Evolutionary conservation across 2,113 vertebrate species (phyloP), one percentile per base, ranked within the genome.

Genomic region (Rhinolophus ferrumequinum): DNA sequence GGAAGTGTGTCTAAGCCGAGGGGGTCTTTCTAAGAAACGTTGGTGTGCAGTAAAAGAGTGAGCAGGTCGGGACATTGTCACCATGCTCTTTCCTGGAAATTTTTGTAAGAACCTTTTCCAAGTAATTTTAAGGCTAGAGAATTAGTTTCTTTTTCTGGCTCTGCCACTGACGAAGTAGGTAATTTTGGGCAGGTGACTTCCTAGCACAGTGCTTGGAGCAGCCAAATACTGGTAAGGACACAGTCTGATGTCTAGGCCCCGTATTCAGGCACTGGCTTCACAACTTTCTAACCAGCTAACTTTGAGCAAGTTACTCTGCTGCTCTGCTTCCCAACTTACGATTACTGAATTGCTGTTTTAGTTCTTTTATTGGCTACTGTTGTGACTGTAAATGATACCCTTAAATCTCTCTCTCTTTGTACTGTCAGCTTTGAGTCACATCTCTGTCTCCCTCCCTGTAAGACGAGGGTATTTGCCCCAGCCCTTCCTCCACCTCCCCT

Each of bases 51-150:
- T 26, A 28, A 72, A 50, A 64, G 50, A n/a, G 22, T 21, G 58
- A 83, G 35, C n/a, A 62, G 16, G 79, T 21, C n/a, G 47, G 30
- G 52, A 41, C 9, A 16, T 13, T 70, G 54, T 33, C 52, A 33
- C 13, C 14, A 0, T 67, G 30, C 10, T 73, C 47, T 82, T 54
- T 64, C 38, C 81, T 93, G 41, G 28, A 64, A 84, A 41, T 54
- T 82, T 86, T 85, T 79, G 30, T 56, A 10, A 24, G 30, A 58
- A 91, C 22, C 22, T 64, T 93, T 88, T 66, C 44, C 54, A 72
- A 54, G 64, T 91, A 35, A 50, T 54, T 75, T 64, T 85, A 76
- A 86, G 83, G 21, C 33, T 88, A n/a, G 79, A 93, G 44, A 90
- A 41, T 50, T 67, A 14, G 2, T 52, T 91, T 44, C 22, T 76